phyloP scores from a whole-genome alignment of 2,797 vertebrate species.

The Amblyraja radiata region DNA sequence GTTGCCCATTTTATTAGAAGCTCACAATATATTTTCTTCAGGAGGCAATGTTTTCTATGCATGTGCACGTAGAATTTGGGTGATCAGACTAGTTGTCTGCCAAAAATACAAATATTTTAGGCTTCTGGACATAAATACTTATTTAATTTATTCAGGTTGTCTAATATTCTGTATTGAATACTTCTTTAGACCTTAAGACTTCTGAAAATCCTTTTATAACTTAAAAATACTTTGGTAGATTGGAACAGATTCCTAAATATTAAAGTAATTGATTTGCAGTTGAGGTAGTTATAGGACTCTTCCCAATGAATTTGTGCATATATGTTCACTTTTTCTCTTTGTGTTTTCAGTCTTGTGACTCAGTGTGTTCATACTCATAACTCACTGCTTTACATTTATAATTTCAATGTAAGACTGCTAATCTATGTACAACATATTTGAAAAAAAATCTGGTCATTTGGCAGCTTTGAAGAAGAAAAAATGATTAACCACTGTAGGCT shows the following conservation, averaged over 20 bases:
- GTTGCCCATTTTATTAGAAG: neutral
- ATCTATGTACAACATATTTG: neutral
- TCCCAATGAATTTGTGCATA: neutral
- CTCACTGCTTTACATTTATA: neutral
- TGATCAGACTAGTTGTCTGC: neutral
- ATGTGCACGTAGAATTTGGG: neutral
- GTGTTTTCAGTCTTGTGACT: neutral
- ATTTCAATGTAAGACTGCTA: neutral
- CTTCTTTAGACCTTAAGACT: neutral
- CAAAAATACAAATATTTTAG: neutral
- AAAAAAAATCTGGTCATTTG: neutral
- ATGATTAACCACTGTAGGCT: neutral
- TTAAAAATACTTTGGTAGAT: neutral
- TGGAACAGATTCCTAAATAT: neutral
- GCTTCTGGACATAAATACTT: neutral
- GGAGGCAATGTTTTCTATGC: neutral
- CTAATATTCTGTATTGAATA: neutral
- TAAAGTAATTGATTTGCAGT: neutral
- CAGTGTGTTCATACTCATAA: neutral
- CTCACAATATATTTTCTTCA: neutral
- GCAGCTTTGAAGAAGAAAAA: slow-evolving; percentile 16
- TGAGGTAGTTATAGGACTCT: neutral
- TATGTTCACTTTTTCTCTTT: neutral
- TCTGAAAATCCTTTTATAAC: neutral
- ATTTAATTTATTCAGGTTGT: neutral